phyloP scores from a whole-genome alignment of 2,797 vertebrate species.

The Spea hammondii region DNA sequence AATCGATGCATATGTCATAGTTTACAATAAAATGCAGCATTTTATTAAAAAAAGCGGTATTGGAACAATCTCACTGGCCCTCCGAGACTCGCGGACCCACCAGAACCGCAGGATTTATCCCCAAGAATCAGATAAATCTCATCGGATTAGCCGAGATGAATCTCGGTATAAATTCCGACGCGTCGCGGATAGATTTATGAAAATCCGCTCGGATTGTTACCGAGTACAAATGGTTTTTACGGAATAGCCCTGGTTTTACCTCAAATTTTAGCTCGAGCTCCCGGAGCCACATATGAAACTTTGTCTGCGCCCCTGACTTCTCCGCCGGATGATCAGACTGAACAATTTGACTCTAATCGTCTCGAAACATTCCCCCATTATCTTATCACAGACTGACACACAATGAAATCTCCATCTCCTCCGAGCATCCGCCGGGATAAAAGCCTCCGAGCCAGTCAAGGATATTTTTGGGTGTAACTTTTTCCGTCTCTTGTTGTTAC shows the following conservation, averaged over 20 bases:
- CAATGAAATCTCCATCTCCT: constrained; percentile 47
- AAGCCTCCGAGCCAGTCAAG: constrained; percentile 22
- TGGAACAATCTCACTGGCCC: too few relatives aligned
- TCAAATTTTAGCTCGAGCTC: constrained; percentile 1
- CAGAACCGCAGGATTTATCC: too few relatives aligned
- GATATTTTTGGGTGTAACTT: constrained; percentile 18
- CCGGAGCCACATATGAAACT: constrained; percentile 4
- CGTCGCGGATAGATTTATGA: not conserved
- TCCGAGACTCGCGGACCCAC: too few relatives aligned
- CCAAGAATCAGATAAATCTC: too few relatives aligned
- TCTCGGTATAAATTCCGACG: not conserved
- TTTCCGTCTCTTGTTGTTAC: not conserved
- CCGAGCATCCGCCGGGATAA: constrained; percentile 25
- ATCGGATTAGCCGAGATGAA: not conserved
- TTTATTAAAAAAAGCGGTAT: too few relatives aligned
- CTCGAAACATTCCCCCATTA: constrained; percentile 42
- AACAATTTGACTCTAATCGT: constrained; percentile 39
- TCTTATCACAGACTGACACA: constrained; percentile 50
- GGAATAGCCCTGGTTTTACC: constrained; percentile 11
- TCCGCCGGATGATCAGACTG: constrained; percentile 32
- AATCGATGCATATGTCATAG: too few relatives aligned
- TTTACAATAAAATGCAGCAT: too few relatives aligned
- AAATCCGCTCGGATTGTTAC: not conserved
- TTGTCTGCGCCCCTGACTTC: constrained; percentile 7
- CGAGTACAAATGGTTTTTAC: not conserved